A percentile compares a stretch with the other conserved stretches of the same genome.
Evolutionary conservation across 2,797 vertebrate genomes (phyloP).

Genomic region (Darevskia mixta): DNA sequence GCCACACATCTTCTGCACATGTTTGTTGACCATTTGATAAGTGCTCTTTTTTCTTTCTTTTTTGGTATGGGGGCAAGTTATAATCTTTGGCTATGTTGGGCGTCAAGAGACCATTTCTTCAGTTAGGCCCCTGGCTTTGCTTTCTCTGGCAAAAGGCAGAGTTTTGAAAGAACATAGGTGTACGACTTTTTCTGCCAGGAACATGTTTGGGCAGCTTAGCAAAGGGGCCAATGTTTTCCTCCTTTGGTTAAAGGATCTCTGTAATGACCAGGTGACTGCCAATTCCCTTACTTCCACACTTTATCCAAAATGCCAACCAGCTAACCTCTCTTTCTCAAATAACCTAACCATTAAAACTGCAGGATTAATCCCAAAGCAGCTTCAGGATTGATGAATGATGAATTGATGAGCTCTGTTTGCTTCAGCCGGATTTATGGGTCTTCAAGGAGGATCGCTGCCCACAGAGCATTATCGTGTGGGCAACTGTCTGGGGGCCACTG

Average conservation of each 20-base stretch:
- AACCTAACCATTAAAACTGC: background rate
- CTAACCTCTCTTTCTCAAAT: background rate
- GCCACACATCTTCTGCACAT: background rate
- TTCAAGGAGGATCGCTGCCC: background rate
- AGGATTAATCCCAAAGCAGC: background rate
- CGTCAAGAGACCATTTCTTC: slow-evolving; percentile 35
- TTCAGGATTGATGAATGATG: too few relatives aligned
- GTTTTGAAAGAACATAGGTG: slow-evolving; percentile 34
- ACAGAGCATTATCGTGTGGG: background rate
- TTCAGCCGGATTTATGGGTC: slow-evolving; percentile 3
- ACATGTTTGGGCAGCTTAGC: slow-evolving; percentile 34
- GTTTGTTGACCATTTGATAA: background rate
- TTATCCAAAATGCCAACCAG: background rate
- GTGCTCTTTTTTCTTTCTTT: background rate
- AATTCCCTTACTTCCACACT: background rate
- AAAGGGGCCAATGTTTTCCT: background rate
- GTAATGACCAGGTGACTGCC: background rate
- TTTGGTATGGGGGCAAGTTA: background rate
- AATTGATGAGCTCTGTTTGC: background rate
- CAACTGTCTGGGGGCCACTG: too few relatives aligned
- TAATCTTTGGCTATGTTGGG: slow-evolving; percentile 44
- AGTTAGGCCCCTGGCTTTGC: background rate
- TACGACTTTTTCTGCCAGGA: slow-evolving; percentile 31
- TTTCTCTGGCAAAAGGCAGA: slow-evolving; percentile 27
- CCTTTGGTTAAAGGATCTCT: background rate